Evolutionary conservation across 2,888 invertebrate genomes (phyloP).

Genomic region (Luffia ferchaultella): DNA sequence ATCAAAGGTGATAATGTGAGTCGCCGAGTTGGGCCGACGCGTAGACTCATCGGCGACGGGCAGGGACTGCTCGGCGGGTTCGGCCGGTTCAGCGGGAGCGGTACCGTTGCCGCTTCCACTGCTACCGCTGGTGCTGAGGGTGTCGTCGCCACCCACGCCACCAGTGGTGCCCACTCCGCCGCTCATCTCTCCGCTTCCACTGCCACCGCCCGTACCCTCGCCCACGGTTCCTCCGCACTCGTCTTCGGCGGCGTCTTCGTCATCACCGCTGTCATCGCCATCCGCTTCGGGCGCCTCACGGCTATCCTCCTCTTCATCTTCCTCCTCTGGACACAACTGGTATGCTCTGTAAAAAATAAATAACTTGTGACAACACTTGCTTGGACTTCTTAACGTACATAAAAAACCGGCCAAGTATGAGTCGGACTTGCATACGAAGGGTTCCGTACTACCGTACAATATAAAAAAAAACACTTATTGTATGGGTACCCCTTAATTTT

Average conservation of each 20-base stretch:
- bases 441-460: too few relatives aligned
- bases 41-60: background rate
- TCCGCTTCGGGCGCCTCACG: constrained; percentile 24
- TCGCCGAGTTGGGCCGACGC: background rate
- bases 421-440: too few relatives aligned
- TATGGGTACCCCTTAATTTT: too few relatives aligned
- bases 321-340: constrained; percentile 55
- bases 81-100: background rate
- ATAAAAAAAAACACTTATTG: too few relatives aligned
- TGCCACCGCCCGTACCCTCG: constrained; percentile 7
- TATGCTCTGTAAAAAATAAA: constrained; percentile 35
- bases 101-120: background rate
- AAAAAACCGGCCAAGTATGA: too few relatives aligned
- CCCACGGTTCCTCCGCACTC: constrained; percentile 13
- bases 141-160: constrained; percentile 7
- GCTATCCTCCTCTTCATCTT: constrained; percentile 52
- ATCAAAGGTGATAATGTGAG: background rate
- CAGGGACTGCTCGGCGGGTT: background rate
- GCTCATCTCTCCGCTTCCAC: constrained; percentile 9
- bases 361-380: too few relatives aligned
- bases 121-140: background rate
- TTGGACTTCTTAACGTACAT: too few relatives aligned
- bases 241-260: constrained; percentile 27
- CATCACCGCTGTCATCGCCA: constrained; percentile 23
- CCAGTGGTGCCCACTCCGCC: background rate